Evolutionary conservation across 1,140 invertebrate species (phyloP).

Genomic region (Oppia nitens): DNA sequence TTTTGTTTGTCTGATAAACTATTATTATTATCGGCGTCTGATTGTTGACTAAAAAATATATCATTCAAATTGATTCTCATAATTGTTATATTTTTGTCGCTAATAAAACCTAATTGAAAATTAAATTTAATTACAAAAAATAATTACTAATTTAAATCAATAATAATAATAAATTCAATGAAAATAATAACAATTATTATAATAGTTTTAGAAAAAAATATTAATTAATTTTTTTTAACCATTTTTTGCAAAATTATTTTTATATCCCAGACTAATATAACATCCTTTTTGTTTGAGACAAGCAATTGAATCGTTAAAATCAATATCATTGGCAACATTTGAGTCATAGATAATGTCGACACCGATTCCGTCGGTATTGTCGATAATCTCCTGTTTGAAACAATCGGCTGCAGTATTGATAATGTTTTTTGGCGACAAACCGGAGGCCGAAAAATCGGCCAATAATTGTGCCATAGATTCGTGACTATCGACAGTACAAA

Average conservation of each 20-base stretch:
- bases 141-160: no score
- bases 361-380: slow-evolving; percentile 42
- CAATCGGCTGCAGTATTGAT: slow-evolving; percentile 35
- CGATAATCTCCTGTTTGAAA: slow-evolving; percentile 33
- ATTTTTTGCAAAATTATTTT: no score
- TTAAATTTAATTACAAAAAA: no score
- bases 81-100: no score
- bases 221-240: slow-evolving; percentile 92
- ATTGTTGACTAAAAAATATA: no score
- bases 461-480: slow-evolving; percentile 34
- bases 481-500: slow-evolving; percentile 48
- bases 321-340: slow-evolving; percentile 59
- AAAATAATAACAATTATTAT: not conserved
- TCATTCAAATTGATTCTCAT: no score
- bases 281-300: slow-evolving; percentile 77
- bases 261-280: no score
- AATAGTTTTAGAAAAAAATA: slow-evolving; percentile 61
- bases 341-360: slow-evolving; percentile 89
- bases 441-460: slow-evolving; percentile 32
- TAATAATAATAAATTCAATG: no score
- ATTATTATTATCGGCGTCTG: no score
- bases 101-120: no score
- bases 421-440: slow-evolving; percentile 33
- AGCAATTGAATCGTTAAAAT: slow-evolving; percentile 67
- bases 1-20: no score